Base-by-base conservation (phyloP, 2,888 invertebrate genomes). In the Amphipoea lucens region DNA sequence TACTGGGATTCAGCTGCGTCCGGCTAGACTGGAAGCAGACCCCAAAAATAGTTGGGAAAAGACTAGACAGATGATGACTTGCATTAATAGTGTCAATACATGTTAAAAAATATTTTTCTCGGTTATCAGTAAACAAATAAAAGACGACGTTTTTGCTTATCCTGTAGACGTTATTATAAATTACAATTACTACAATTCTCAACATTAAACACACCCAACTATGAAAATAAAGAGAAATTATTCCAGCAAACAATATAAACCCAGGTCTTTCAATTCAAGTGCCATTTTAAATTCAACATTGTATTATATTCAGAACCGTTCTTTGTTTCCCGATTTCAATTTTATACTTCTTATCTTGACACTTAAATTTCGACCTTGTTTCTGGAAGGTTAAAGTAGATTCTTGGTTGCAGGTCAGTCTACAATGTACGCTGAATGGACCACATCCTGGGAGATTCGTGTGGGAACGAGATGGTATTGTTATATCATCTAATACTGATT, bases 391-490 rank as follows among this genome's bases (percentile, higher is more conserved):
- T 88, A 89, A 83, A 77, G 87, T 84, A 69, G 77, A 63, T 66
- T 85, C 88, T 91, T 78, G 69, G 42, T 86, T 76, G 81, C 88
- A 97, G 97, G 94, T 96, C 62, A 94, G 92, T 89, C 92, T 97
- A 74, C 96, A 96, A 77, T 97, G 97, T 90, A 94, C 94, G n/a
- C 92, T 96, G 45, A 96, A 92, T 79, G 96, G 96, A 0, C 94
- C 94, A 70, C 95, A 96, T 90, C 96, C 96, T 29, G 94, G 94
- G 11, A 94, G 96, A 90, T 95, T 96, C 87, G 92, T 95, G 84
- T 97, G 97, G 97, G 96, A 97, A 86, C 92, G 97, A 90, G 97
- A 97, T 79, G 96, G 96, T 4, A 93, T 96, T 74, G 92, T 95
- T 82, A 92, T 97, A 85, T 96, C 96, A 14, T 94, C 97, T 73